Percentiles rank a stretch among this genome's conserved stretches.
Conservation (phyloP, 1,140 invertebrate species). For the Drosophila athabasca region DNA sequence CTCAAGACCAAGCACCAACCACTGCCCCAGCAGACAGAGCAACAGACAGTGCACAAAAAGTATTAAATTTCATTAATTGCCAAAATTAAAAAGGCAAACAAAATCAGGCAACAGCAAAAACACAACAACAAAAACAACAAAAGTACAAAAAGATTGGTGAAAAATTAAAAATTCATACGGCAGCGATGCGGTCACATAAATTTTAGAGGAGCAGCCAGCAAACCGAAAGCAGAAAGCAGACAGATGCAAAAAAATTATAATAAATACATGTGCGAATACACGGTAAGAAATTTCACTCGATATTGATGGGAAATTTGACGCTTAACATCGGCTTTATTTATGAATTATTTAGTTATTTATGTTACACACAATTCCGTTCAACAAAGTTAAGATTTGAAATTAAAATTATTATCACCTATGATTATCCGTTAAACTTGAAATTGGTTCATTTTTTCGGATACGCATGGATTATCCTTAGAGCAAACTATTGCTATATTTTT, state of each 20-base stretch:
- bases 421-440: too few relatives aligned
- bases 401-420: too few relatives aligned
- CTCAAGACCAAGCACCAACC: not conserved
- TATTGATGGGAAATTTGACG: too few relatives aligned
- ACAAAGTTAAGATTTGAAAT: too few relatives aligned
- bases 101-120: constrained; percentile 2
- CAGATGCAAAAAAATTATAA: constrained; percentile 49
- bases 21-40: constrained; percentile 27
- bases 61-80: constrained; percentile 83
- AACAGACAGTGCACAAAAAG: constrained; percentile 62
- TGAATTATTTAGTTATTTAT: too few relatives aligned
- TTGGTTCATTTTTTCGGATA: too few relatives aligned
- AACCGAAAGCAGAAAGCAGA: not conserved
- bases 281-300: constrained; percentile 3
- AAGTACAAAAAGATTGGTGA: constrained; percentile 37
- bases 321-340: too few relatives aligned
- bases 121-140: constrained; percentile 9
- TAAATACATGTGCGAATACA: constrained; percentile 37
- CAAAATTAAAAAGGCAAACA: constrained; percentile 56
- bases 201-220: constrained; percentile 49
- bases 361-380: too few relatives aligned
- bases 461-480: too few relatives aligned
- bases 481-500: too few relatives aligned
- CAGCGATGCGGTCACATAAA: constrained; percentile 78
- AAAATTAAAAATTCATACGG: constrained; percentile 80